Base-by-base conservation (phyloP, 2,888 invertebrate species). In the Philaethria dido region DNA sequence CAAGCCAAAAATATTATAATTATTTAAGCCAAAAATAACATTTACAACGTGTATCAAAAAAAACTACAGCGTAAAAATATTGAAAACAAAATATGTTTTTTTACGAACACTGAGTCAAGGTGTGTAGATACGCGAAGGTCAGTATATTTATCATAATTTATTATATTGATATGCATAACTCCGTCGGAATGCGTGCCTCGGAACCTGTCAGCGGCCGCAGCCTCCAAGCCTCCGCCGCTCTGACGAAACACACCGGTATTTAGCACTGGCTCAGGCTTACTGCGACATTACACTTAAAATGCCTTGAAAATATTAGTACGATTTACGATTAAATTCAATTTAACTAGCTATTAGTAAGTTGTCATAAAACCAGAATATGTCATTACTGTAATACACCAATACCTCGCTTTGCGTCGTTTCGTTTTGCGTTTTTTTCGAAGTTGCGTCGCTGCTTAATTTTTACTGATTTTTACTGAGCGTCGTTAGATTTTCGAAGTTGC, bases 131-230 rank as follows among this genome's bases (percentile, higher is more conserved):
- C 42, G 59, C 47, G 63, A 66, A 66, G 69, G 69, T 57, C 69
- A 25, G 45, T 29, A 36, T 62, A 55, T 44, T 61, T 57, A 66
- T 62, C 65, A 52, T 64, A 62, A 64, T 42, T 65, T 61, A 62
- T 57, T 33, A 57, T 52, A 62, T 64, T 67, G 64, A 62, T 64
- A 67, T 62, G 63, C 67, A 67, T 67, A 69, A 61, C 66, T 69
- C 33, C 62, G 48, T 57, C 44, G 69, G 67, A 67, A 69, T 69
- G 69, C 59, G 65, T 45, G 36, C 13, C 65, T 65, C 44, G 47
- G 54, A 68, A 68, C 68, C 68, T 64, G 68, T 68, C 50, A 42
- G 57, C 47, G 20, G 13, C 6, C 54, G 14, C 59, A 63, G 63
- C 63, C 62, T 62, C 62, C 36, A 55, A 14, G 29, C 33, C 13